A percentile compares a stretch with the other conserved stretches of the same genome.
These are phyloP conservation scores for Leucoptera coffeella DNA, from an alignment of 2,888 invertebrate species.

Conservation along the genomic window DNA sequence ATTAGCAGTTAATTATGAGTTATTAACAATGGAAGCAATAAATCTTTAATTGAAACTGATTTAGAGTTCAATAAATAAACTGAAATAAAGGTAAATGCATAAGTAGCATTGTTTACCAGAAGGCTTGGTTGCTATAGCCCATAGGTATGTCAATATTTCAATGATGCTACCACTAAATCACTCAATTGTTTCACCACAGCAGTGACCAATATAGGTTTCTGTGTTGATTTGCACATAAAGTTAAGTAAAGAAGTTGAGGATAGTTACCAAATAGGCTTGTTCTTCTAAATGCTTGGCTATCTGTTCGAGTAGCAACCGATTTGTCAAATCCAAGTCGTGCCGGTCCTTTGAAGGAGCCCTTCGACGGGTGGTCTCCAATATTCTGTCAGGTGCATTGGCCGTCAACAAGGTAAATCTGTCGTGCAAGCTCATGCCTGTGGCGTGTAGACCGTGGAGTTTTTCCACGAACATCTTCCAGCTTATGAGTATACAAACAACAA, in stretches of 20 bases:
- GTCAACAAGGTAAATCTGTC: slow-evolving; percentile 26
- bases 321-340: slow-evolving; percentile 12
- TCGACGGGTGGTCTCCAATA: slow-evolving; percentile 10
- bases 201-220: too few relatives aligned
- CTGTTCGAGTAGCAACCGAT: slow-evolving; percentile 15
- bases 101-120: too few relatives aligned
- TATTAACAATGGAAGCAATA: too few relatives aligned
- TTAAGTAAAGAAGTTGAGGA: neutral
- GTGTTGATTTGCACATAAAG: neutral
- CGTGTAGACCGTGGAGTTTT: slow-evolving; percentile 31
- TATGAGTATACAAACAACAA: slow-evolving; percentile 4
- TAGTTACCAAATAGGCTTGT: slow-evolving; percentile 18
- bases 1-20: too few relatives aligned
- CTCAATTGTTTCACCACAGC: too few relatives aligned
- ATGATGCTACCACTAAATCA: too few relatives aligned
- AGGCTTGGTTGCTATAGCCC: too few relatives aligned
- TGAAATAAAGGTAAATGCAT: too few relatives aligned
- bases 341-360: slow-evolving; percentile 8
- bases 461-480: slow-evolving; percentile 22
- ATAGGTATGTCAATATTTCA: too few relatives aligned
- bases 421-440: slow-evolving; percentile 29
- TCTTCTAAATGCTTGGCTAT: slow-evolving; percentile 21
- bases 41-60: too few relatives aligned
- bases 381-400: slow-evolving; percentile 9
- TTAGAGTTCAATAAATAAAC: too few relatives aligned